Percentiles rank a stretch among this genome's conserved stretches.
Evolutionary conservation across 2,888 invertebrate species (phyloP).

Genomic region (Digitonthophagus gazella): DNA sequence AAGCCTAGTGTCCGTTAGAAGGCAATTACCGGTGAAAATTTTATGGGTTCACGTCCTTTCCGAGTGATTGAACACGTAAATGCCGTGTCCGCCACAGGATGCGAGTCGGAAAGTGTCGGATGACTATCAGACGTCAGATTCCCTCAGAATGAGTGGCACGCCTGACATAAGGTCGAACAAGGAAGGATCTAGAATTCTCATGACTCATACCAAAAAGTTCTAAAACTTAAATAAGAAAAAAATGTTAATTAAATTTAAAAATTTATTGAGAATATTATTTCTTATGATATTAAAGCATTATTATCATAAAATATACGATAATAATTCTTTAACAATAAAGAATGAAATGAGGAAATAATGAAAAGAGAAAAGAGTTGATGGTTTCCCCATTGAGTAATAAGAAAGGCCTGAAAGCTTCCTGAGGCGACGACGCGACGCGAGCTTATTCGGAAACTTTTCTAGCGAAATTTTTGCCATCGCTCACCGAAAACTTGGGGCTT

Average conservation of each 20-base stretch:
- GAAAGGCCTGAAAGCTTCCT: neutral
- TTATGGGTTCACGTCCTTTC: neutral
- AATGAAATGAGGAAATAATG: neutral
- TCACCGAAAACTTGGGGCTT: neutral
- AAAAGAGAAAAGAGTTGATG: neutral
- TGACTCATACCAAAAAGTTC: neutral
- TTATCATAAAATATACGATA: neutral
- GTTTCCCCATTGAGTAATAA: too few species aligned
- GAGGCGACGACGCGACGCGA: neutral
- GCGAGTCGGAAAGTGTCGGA: neutral
- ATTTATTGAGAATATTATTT: too few species aligned
- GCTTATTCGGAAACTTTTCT: neutral
- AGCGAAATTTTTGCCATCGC: neutral
- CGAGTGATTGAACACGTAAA: neutral
- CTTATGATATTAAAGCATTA: too few species aligned
- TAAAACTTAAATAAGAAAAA: too few species aligned
- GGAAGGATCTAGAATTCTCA: neutral
- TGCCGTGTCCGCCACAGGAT: neutral
- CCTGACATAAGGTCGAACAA: neutral
- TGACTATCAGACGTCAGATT: neutral
- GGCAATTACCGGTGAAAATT: neutral
- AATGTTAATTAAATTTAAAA: too few species aligned
- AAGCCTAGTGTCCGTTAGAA: neutral
- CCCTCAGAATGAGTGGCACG: neutral
- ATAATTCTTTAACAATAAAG: neutral